Evolutionary conservation across 2,113 vertebrate genomes (phyloP), one percentile per base, ranked within the genome.

Genomic region (Gorsachius goisagi): DNA sequence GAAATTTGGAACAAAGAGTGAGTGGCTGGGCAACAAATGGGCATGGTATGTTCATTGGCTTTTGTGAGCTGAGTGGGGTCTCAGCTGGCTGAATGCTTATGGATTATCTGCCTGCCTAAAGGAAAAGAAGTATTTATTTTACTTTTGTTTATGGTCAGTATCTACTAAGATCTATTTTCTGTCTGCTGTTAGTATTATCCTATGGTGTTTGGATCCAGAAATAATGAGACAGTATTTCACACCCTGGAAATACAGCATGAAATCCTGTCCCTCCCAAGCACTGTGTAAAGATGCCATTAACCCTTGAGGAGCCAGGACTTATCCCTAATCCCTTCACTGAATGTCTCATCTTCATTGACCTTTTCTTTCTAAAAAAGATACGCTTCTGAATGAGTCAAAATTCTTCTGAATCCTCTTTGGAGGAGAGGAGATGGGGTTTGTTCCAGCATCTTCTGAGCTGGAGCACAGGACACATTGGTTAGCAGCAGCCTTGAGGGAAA

Each of bases 191-290:
- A 58, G 49, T 64, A 67, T 71, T 71, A 21, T 5, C 35, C 30
- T 39, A 11, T 1, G 15, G 24, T 69, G 62, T 91, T 83, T 71
- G 85, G 44, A 68, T 85, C 77, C 20, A 5, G 59, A 94, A 81
- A 60, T 94, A 88, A 90, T 66, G 85, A 92, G 72, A 32, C 28
- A 8, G 62, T 96, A 73, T 93, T 95, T 96, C 85, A 85, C 66
- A 47, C 35, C 23, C 63, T 74, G 83, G 72, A 94, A 91, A 82
- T 77, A 5, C 50, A 77, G 55, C 62, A 35, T 23, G 32, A 83
- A 85, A 66, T 71, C 67, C 45, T 77, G 67, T 39, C 11, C 50
- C 66, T 79, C 37, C 0, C 5, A 62, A 90, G 67, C 49, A 13
- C 74, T 12, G 30, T 4, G 9, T 62, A 59, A 66, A 58, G 62